A percentile compares a stretch with the other conserved stretches of the same genome.
These are phyloP conservation scores for Staurois parvus DNA, from an alignment of 2,797 vertebrate genomes.

Conservation along the genomic window DNA sequence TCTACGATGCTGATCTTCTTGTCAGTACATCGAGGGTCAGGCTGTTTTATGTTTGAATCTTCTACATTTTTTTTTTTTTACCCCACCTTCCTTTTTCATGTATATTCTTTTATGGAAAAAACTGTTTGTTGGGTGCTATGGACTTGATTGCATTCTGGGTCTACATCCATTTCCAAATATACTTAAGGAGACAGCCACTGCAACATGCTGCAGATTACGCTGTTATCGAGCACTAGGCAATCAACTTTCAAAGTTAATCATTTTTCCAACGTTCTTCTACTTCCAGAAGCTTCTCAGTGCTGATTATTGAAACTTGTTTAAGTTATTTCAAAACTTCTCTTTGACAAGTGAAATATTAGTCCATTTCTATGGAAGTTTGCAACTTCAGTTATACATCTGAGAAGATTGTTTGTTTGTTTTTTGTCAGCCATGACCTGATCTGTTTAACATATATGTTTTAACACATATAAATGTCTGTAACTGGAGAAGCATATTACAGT, in stretches of 20 bases:
- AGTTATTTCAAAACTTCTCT: neutral
- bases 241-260: neutral
- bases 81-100: constrained; percentile 7
- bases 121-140: constrained; percentile 53
- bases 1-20: constrained; percentile 95
- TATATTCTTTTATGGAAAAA: constrained; percentile 38
- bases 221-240: constrained; percentile 8
- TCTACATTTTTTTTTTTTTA: neutral
- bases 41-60: constrained; percentile 96
- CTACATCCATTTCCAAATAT: constrained; percentile 69
- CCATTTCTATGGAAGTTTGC: constrained; percentile 64
- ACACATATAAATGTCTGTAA: neutral
- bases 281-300: neutral
- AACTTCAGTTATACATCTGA: neutral
- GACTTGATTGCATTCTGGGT: constrained; percentile 65
- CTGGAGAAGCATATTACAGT: too few relatives aligned
- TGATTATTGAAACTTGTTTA: neutral
- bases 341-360: neutral
- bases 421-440: neutral
- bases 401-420: neutral
- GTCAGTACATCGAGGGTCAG: constrained; percentile 98
- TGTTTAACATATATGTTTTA: neutral
- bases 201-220: neutral
- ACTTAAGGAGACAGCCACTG: neutral
- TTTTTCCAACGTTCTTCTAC: neutral